Evolutionary conservation across 64 coral and sea anemone genomes (phyloP), one percentile per base, ranked within the genome.

Genomic region (Stichodactyla helianthus): DNA sequence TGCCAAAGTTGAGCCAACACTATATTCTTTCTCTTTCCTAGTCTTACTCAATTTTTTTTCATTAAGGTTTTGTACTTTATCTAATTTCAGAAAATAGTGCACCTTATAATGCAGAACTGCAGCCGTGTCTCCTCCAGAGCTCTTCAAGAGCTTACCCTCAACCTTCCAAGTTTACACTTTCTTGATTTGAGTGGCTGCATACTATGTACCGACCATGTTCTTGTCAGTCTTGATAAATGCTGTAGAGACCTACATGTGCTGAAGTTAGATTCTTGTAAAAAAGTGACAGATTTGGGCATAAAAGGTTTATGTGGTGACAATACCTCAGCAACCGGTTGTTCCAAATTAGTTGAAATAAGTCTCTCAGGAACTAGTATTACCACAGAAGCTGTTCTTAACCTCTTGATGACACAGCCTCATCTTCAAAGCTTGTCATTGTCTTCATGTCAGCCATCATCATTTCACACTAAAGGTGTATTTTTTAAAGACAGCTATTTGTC

Each of bases 231-330:
- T 60, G 83, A 56, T 19, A 35, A 84, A 44, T 18, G 62, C 56
- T 84, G 83, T 11, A 26, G 26, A 57, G 17, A 84, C 20, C 44
- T 84, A 17, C 83, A 84, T 60, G 83, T 84, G 55, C 16, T 84
- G 50, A 84, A 84, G 27, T 23, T 84, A 58, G 53, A 35, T 58
- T 60, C 54, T 7, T 84, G 83, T 31, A 57, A 60, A 57, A 84
- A 84, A 35, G 59, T 84, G 25, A 84, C 83, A 20, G 83, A 84
- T 84, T 44, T 31, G 44, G 83, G 83, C 31, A 22, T 84, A 28
- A 60, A 63, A 63, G 19, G 13, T 20, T 44, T 84, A 35, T 58
- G 55, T 59, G 13, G 18, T 22, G 52, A 19, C 12, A 53, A 6
- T 19, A 54, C 16, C 10, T 13, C 68, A 28, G 23, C 5, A 31